Evolutionary conservation across 2,113 vertebrate genomes (phyloP).

Genomic region (Fukomys damarensis): DNA sequence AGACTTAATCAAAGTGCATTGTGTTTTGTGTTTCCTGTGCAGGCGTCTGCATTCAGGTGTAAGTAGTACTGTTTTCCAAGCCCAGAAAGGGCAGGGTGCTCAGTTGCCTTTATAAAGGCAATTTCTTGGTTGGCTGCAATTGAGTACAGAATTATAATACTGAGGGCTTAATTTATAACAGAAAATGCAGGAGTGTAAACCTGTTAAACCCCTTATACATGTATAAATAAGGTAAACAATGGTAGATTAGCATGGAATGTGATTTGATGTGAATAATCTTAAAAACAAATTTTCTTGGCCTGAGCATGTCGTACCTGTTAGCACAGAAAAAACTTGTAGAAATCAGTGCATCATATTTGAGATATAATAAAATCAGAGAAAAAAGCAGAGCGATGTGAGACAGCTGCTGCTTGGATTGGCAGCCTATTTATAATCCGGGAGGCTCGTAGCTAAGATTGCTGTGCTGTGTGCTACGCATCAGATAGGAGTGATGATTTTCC

Average conservation of each 20-base stretch:
- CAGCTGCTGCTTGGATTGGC: conserved; percentile 85
- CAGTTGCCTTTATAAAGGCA: conserved; percentile 79
- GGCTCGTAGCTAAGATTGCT: conserved; percentile 74
- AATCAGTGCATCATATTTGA: conserved; percentile 79
- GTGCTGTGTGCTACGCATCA: conserved; percentile 76
- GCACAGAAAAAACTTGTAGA: conserved; percentile 75
- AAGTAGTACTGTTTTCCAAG: conserved; percentile 68
- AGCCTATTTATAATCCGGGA: conserved; percentile 86
- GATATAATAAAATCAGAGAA: conserved; percentile 80
- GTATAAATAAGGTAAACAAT: conserved; percentile 79
- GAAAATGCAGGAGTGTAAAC: conserved; percentile 69
- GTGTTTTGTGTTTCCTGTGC: conserved; percentile 68
- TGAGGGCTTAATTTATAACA: conserved; percentile 78
- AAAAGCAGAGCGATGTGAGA: conserved; percentile 78
- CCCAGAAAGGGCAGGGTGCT: conserved; percentile 73
- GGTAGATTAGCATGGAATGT: conserved; percentile 77
- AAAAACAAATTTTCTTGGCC: conserved; percentile 78
- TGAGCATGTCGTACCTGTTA: conserved; percentile 74
- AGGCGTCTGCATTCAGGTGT: conserved; percentile 69
- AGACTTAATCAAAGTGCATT: conserved; percentile 72
- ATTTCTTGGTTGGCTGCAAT: conserved; percentile 81
- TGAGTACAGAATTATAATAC: conserved; percentile 80
- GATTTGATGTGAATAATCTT: conserved; percentile 77
- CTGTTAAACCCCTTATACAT: conserved; percentile 75
- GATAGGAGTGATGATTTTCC: conserved; percentile 64